Evolutionary conservation across 2,797 vertebrate genomes (phyloP).

Genomic region (Pteropus rufus): DNA sequence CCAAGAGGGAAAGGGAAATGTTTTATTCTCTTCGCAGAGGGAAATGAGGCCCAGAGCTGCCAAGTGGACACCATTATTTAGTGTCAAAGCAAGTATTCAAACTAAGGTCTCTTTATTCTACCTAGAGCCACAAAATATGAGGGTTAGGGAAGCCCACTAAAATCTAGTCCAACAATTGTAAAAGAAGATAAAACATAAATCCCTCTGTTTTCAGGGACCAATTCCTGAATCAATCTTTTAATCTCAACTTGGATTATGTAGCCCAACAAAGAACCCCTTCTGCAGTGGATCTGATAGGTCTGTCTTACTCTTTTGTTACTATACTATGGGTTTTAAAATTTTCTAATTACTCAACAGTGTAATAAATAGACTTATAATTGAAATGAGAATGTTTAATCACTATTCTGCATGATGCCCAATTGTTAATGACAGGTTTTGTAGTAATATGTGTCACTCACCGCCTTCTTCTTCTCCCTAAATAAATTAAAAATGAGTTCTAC

Average conservation of each 20-base stretch:
- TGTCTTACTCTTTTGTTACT: conserved; percentile 9
- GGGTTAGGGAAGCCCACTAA: neutral
- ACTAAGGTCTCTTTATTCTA: conserved; percentile 30
- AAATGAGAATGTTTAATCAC: conserved; percentile 33
- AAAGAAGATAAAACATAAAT: neutral
- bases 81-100: conserved; percentile 24
- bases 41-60: neutral
- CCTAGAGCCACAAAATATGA: neutral
- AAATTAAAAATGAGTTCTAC: conserved; percentile 52
- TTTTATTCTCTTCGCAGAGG: neutral
- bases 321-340: neutral
- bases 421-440: conserved; percentile 49
- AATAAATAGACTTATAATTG: conserved; percentile 2
- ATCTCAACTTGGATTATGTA: neutral
- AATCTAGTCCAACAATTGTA: neutral
- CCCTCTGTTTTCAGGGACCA: neutral
- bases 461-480: conserved; percentile 35
- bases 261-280: neutral
- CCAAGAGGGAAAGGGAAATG: conserved; percentile 12
- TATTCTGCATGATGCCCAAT: neutral
- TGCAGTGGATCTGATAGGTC: neutral
- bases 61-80: neutral
- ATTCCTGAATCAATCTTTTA: neutral
- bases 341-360: neutral
- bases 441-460: conserved; percentile 36